Evolutionary conservation across 2,888 invertebrate species (phyloP), one percentile per base, ranked within the genome.

Genomic region (Dastarcus helophoroides): DNA sequence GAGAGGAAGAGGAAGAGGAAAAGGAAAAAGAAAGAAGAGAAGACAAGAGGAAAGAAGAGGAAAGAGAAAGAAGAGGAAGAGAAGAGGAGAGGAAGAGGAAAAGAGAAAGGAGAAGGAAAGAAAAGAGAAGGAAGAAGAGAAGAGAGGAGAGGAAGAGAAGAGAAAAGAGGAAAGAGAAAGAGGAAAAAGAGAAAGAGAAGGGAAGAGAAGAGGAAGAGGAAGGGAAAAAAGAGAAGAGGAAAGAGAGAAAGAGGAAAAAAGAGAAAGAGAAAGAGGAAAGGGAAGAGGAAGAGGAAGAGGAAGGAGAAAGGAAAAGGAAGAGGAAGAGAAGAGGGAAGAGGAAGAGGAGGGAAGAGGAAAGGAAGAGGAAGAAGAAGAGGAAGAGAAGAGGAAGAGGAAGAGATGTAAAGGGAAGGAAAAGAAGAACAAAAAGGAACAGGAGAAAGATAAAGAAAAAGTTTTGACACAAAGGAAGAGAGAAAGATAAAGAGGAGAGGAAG

Each of bases 81-180:
- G 21, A 24, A 16, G 31, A 32, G 8, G 19, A 31, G 21, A 24
- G 26, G 10, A 28, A 33, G 28, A 12, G 31, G 22, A 16, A 2
- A 28, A 14, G 3, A 15, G 2, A 13, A 29, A 26, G 22, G 28
- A 29, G 31, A 55, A 51, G 35, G 50, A 50, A 28, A 54, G 49
- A 11, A 21, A 38, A 36, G 31, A 33, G 31, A 31, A 17, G 19
- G 32, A 22, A 26, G 21, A 26, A 14, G 10, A 4, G 22, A 30
- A 17, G 27, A 36, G 36, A 27, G 28, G 21, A 33, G 31, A 26
- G 23, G 27, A 14, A 38, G 30, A 23, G 32, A 31, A 29, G 35
- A 15, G 8, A 26, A 26, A 10, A 13, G 8, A 24, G 21, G n/a
- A 22, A 13, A 8, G 33, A 23, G 21, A 15, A 19, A 14, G 11